phyloP scores from a whole-genome alignment of 2,797 vertebrate genomes.

The Tragopan temminckii region DNA sequence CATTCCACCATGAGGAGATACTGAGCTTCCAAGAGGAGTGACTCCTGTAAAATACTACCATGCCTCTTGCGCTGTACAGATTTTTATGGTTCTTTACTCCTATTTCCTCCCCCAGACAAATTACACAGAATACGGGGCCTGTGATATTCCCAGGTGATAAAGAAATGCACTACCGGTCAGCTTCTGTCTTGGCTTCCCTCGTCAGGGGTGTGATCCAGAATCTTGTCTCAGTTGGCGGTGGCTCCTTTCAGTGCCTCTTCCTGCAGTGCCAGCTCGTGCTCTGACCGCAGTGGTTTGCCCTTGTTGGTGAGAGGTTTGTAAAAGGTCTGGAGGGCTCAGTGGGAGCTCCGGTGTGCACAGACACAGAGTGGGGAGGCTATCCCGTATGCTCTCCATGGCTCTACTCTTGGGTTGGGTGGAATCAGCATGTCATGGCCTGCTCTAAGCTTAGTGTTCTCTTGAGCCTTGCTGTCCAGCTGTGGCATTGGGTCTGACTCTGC shows the following conservation, averaged over 20 bases:
- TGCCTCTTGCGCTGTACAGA: not conserved
- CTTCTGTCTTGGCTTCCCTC: not conserved
- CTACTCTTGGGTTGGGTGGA: not conserved
- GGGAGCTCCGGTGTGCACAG: not conserved
- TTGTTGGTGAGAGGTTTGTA: not conserved
- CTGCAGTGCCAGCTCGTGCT: fast-evolving
- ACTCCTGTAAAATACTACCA: not conserved
- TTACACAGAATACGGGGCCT: not conserved
- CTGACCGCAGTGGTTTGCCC: not conserved
- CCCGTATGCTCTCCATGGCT: not conserved
- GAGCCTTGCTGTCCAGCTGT: not conserved
- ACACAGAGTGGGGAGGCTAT: fast-evolving
- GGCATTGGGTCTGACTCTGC: not conserved
- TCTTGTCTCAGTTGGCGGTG: fast-evolving
- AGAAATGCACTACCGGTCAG: not conserved
- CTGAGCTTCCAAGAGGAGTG: slow-evolving; percentile 51
- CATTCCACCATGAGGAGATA: slow-evolving; percentile 6
- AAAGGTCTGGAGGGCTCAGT: not conserved
- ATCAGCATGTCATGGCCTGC: fast-evolving
- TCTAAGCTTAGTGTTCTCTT: not conserved
- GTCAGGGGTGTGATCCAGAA: fast-evolving
- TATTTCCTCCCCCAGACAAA: slow-evolving; percentile 30
- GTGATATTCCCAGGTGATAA: not conserved
- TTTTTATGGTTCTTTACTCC: not conserved
- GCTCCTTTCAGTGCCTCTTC: not conserved